These are phyloP conservation scores for Hipposideros armiger DNA, from an alignment of 2,113 vertebrate genomes.

Conservation along the genomic window DNA sequence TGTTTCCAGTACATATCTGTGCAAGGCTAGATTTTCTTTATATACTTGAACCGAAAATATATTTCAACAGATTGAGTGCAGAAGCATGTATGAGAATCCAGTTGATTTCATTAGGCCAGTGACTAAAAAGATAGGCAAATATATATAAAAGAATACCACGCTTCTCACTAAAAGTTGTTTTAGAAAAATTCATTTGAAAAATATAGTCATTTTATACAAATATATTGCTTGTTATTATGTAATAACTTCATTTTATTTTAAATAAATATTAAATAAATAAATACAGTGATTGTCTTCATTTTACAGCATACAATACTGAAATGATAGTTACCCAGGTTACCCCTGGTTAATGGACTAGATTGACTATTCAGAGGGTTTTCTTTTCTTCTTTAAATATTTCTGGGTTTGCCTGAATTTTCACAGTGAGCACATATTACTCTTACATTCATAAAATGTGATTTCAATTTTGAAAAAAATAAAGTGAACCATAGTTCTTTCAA, in stretches of 20 bases:
- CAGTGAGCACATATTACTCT: background rate
- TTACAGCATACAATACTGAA: background rate
- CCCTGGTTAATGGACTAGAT: background rate
- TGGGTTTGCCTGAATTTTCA: background rate
- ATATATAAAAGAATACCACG: background rate
- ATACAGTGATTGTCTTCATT: background rate
- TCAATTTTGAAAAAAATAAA: constrained; percentile 12
- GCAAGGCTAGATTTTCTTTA: background rate
- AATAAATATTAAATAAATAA: background rate
- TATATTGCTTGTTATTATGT: background rate
- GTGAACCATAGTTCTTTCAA: background rate
- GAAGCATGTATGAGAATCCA: background rate
- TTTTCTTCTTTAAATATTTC: background rate
- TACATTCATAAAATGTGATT: background rate
- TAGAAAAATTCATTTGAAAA: background rate
- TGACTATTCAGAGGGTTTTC: background rate
- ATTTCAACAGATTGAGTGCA: background rate
- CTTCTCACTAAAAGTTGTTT: background rate
- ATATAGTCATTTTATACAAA: background rate
- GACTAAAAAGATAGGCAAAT: background rate
- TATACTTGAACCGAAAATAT: background rate
- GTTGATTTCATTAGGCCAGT: background rate
- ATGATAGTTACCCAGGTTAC: background rate
- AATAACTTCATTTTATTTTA: background rate
- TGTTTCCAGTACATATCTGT: background rate